phyloP scores from a whole-genome alignment of 53 echinoderm and acorn worm genomes.

The Hippasteria phrygiana region DNA sequence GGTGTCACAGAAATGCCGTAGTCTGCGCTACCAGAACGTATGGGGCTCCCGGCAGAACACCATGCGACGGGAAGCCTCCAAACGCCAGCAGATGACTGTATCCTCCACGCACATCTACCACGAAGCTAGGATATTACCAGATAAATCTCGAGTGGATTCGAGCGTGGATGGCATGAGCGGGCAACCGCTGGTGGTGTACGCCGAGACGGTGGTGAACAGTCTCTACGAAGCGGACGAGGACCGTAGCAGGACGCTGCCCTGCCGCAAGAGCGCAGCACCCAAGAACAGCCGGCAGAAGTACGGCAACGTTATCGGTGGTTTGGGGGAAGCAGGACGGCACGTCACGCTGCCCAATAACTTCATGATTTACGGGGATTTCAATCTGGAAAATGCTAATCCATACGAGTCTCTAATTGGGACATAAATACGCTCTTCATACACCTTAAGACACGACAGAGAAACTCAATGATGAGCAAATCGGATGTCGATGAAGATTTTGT shows the following conservation, averaged over 20 bases:
- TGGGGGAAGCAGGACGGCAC: slow-evolving; percentile 3
- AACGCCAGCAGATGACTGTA: slow-evolving; percentile 34
- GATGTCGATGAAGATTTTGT: not conserved
- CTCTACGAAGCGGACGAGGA: slow-evolving; percentile 63
- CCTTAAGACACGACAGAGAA: not conserved
- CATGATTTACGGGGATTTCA: slow-evolving; percentile 50
- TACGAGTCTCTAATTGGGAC: slow-evolving; percentile 45
- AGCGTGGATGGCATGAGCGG: slow-evolving; percentile 44
- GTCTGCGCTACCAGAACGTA: slow-evolving; percentile 49
- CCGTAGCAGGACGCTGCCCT: slow-evolving; percentile 48
- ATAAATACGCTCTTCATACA: not conserved
- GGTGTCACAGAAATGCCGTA: slow-evolving; percentile 33
- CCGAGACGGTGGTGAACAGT: slow-evolving; percentile 58
- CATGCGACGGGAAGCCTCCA: not conserved
- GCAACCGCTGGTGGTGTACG: slow-evolving; percentile 46
- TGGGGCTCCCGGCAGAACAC: slow-evolving; percentile 30
- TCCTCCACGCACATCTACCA: slow-evolving; percentile 58
- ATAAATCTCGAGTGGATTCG: slow-evolving; percentile 36
- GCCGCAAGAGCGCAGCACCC: not conserved
- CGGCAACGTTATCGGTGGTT: slow-evolving; percentile 28
- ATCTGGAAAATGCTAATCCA: slow-evolving; percentile 43
- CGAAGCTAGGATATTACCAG: slow-evolving; percentile 44
- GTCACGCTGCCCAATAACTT: slow-evolving; percentile 57
- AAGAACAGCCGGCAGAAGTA: slow-evolving; percentile 17
- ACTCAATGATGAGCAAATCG: not conserved